Percentiles rank a stretch among this genome's conserved stretches.
Evolutionary conservation across 2,888 invertebrate species (phyloP).

Genomic region (Drosophila ochracea): DNA sequence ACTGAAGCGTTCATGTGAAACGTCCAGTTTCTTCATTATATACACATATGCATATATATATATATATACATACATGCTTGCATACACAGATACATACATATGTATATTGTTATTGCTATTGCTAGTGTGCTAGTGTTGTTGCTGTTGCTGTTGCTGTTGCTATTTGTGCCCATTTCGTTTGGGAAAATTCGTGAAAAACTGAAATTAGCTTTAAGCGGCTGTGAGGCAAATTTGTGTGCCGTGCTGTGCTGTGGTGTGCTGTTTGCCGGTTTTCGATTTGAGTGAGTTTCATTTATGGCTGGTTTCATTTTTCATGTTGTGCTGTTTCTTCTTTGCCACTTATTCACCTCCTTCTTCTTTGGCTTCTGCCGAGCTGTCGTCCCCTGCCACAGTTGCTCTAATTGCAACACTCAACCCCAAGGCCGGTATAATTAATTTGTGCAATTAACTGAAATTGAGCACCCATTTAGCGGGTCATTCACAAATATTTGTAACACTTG

Average conservation of each 20-base stretch:
- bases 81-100: slow-evolving; percentile 9
- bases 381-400: slow-evolving; percentile 35
- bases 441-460: slow-evolving; percentile 76
- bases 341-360: slow-evolving; percentile 15
- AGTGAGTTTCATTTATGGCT: slow-evolving; percentile 44
- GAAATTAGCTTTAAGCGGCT: slow-evolving; percentile 69
- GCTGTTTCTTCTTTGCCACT: slow-evolving; percentile 1
- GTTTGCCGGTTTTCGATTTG: slow-evolving; percentile 49
- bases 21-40: slow-evolving; percentile 79
- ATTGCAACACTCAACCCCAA: slow-evolving; percentile 48
- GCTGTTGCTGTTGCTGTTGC: slow-evolving; percentile 31
- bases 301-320: slow-evolving; percentile 47
- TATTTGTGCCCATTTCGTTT: slow-evolving; percentile 71
- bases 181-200: slow-evolving; percentile 74
- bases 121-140: slow-evolving; percentile 16
- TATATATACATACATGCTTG: slow-evolving; percentile 9
- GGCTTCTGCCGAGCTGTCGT: slow-evolving; percentile 12
- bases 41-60: slow-evolving; percentile 23
- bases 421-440: slow-evolving; percentile 69
- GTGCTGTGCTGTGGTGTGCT: not conserved
- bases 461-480: slow-evolving; percentile 67
- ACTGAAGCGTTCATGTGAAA: slow-evolving; percentile 83
- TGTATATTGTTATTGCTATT: slow-evolving; percentile 31
- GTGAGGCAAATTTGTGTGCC: slow-evolving; percentile 52
- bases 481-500: slow-evolving; percentile 4